Base-by-base conservation (phyloP, 2,797 vertebrate genomes). In the Xerus rutilus region DNA sequence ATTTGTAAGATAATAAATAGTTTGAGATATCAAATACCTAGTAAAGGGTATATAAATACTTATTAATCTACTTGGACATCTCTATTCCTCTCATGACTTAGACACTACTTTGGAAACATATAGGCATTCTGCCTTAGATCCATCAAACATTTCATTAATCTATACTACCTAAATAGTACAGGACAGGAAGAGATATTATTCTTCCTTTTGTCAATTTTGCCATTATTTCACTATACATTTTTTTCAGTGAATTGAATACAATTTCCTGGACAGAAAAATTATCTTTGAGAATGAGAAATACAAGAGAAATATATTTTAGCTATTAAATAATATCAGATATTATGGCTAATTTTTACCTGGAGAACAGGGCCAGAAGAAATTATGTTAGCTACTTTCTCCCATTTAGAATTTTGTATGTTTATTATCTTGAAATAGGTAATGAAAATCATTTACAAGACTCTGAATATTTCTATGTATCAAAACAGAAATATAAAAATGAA, bases 401-500 rank as follows among this genome's bases (percentile, higher is more conserved):
- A 85, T 59, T 89, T n/a, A 93, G 62, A 95, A 91, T 82, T 89
- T 79, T 97, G 4, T 74, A 70, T 67, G 30, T 79, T 83, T 93
- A 81, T 93, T 95, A 93, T 59, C 88, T 85, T 73, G 15, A 97
- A 95, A 43, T 47, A 76, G 78, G 73, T 86, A 93, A 85, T 93
- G 15, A 93, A 77, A 89, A 82, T 81, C 20, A 91, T 67, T 88
- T 84, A 39, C 54, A 89, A 77, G 45, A 88, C 10, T 91, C 18
- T 89, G 45, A 74, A 35, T 81, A 84, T 70, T 77, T 84, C 25
- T 88, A 73, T 25, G 52, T 13, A 59, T 69, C 21, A 82, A 77
- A 93, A 77, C n/a, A 79, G 93, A 84, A 72, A 35, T 35, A 91
- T 54, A 95, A 85, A 96, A 93, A 92, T 92, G 43, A 93, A 91